phyloP scores from a whole-genome alignment of 2,888 invertebrate genomes.

The Ornithoptera priamus region DNA sequence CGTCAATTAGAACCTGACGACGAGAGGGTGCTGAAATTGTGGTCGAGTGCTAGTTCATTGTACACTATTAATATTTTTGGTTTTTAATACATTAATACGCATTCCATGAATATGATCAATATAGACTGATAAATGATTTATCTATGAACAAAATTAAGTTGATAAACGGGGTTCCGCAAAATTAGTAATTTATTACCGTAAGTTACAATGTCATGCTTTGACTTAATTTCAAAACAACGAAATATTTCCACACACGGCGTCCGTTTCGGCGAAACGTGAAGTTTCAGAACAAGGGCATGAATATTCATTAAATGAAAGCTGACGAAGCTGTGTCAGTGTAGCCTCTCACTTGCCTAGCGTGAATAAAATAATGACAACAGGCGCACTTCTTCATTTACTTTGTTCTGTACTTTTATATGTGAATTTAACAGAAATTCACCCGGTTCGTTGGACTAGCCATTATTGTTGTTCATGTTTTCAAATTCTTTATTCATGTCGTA shows the following conservation, averaged over 20 bases:
- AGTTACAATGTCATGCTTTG: slow-evolving; percentile 30
- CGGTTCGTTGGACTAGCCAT: no score
- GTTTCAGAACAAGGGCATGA: slow-evolving; percentile 30
- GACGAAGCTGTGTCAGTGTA: slow-evolving; percentile 29
- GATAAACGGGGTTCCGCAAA: slow-evolving; percentile 32
- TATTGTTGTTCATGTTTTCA: no score
- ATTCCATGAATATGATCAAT: background rate
- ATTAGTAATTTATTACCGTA: slow-evolving; percentile 45
- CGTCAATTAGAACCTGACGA: no score
- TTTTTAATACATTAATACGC: no score
- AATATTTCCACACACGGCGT: slow-evolving; percentile 28
- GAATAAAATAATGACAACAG: slow-evolving; percentile 28
- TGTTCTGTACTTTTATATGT: background rate
- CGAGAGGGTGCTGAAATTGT: no score
- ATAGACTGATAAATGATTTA: background rate
- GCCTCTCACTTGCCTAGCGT: slow-evolving; percentile 28
- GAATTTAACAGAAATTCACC: no score
- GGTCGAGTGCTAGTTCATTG: no score
- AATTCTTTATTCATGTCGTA: no score
- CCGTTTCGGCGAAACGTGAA: slow-evolving; percentile 30
- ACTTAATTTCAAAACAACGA: slow-evolving; percentile 26
- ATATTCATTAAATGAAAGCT: slow-evolving; percentile 31
- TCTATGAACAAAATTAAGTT: background rate
- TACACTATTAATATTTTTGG: no score
- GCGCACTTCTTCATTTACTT: slow-evolving; percentile 18